These are phyloP conservation scores for Paragorgia papillata DNA, from an alignment of 92 coral and sea anemone species.

Conservation along the genomic window DNA sequence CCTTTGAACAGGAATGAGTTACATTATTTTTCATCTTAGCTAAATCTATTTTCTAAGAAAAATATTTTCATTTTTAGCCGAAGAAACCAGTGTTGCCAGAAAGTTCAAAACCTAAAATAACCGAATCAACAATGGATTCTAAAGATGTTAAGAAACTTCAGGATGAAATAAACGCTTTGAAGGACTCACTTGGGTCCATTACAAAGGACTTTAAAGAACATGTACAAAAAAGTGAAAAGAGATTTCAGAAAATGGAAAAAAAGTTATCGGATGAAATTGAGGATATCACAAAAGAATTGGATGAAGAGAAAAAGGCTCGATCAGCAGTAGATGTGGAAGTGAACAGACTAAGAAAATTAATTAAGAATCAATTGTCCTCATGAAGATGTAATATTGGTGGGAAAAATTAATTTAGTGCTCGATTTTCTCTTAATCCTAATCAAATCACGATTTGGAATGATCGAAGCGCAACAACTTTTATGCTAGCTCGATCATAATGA, in stretches of 20 bases:
- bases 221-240: conserved; percentile 63
- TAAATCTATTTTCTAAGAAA: no score
- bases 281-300: conserved; percentile 78
- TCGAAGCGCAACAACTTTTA: not conserved
- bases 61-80: conserved; percentile 64
- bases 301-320: conserved; percentile 82
- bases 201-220: conserved; percentile 53
- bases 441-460: not conserved
- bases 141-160: conserved; percentile 66
- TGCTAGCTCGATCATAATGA: not conserved
- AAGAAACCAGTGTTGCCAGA: conserved; percentile 64
- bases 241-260: conserved; percentile 61
- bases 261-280: conserved; percentile 68
- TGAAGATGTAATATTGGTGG: not conserved
- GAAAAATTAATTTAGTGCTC: not conserved
- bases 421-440: not conserved
- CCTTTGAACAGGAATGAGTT: no score
- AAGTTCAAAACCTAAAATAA: conserved; percentile 44
- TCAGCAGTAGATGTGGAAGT: conserved; percentile 87
- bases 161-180: conserved; percentile 66
- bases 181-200: conserved; percentile 58
- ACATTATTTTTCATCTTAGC: no score
- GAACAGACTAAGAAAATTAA: conserved; percentile 63
- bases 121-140: conserved; percentile 16
- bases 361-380: conserved; percentile 30